Percentiles rank a stretch among this genome's conserved stretches.
These are phyloP conservation scores for Nerophis lumbriciformis DNA, from an alignment of 2,113 vertebrate species.

Conservation along the genomic window DNA sequence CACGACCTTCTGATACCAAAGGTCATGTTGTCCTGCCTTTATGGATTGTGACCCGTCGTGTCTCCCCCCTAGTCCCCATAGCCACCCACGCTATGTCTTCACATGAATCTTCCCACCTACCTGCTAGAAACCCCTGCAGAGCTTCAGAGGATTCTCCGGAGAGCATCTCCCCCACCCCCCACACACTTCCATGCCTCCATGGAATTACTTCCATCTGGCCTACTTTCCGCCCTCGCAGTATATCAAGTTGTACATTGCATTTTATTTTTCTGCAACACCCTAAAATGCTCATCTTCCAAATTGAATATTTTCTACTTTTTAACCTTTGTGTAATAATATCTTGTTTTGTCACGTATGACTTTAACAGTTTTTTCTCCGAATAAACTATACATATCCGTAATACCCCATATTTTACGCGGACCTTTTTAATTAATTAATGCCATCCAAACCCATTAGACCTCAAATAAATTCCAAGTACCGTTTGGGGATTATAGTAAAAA, in stretches of 20 bases:
- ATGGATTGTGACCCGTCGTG: slow-evolving; percentile 6
- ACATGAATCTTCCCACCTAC: slow-evolving; percentile 56
- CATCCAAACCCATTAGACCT: too few species aligned
- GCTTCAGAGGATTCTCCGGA: slow-evolving; percentile 56
- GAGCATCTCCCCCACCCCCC: slow-evolving; percentile 35
- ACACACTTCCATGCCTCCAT: slow-evolving; percentile 38
- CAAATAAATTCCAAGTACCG: not conserved
- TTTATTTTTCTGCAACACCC: slow-evolving; percentile 43
- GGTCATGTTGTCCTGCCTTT: slow-evolving; percentile 41
- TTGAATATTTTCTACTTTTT: slow-evolving; percentile 28
- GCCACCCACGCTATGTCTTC: slow-evolving; percentile 50
- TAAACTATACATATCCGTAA: not conserved
- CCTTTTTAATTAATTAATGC: too few species aligned
- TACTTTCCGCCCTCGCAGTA: slow-evolving; percentile 62
- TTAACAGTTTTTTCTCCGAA: slow-evolving; percentile 5
- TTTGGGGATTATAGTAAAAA: not conserved
- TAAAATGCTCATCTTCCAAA: slow-evolving; percentile 35
- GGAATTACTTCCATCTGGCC: slow-evolving; percentile 74
- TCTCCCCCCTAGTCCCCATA: not conserved
- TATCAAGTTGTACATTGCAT: slow-evolving; percentile 51
- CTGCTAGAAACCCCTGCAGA: slow-evolving; percentile 59
- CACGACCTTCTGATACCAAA: slow-evolving; percentile 47
- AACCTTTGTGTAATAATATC: slow-evolving; percentile 3
- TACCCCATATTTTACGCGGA: not conserved
- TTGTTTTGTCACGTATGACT: slow-evolving; percentile 9